Conservation (phyloP, 2,888 invertebrate species). For the Agrotis segetum region DNA sequence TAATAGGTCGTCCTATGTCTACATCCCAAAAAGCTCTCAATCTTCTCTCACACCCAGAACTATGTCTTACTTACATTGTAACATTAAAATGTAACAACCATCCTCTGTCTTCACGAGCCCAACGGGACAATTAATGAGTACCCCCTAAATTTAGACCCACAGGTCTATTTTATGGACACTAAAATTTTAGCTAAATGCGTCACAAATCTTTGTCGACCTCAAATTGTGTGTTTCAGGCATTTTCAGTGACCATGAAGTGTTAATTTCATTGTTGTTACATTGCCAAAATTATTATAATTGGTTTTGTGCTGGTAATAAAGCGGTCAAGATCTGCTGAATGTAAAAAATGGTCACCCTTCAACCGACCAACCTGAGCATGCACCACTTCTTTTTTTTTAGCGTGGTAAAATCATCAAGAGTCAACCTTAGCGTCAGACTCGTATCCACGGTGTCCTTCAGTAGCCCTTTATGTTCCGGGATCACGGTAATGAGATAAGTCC, state of each 20-base stretch:
- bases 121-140: conserved; percentile 58
- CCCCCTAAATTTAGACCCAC: conserved; percentile 51
- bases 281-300: conserved; percentile 6
- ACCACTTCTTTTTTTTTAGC: too few species aligned
- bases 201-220: conserved; percentile 58
- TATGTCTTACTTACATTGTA: conserved; percentile 27
- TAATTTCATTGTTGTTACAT: conserved; percentile 39
- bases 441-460: too few species aligned
- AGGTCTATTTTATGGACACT: conserved; percentile 57
- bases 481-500: too few species aligned
- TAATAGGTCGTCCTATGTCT: neutral
- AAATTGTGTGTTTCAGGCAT: conserved; percentile 52
- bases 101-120: conserved; percentile 41
- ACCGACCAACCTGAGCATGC: too few species aligned
- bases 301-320: neutral
- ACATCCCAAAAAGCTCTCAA: conserved; percentile 24
- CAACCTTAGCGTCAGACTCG: too few species aligned
- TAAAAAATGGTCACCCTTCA: neutral
- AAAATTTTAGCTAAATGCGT: conserved; percentile 57
- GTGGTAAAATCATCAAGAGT: too few species aligned
- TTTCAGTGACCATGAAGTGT: conserved; percentile 40
- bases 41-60: conserved; percentile 22
- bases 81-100: conserved; percentile 38
- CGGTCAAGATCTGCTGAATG: neutral
- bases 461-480: too few species aligned